Conservation (phyloP, 2,113 vertebrate genomes). For the Pseudorectes ferrugineus region DNA sequence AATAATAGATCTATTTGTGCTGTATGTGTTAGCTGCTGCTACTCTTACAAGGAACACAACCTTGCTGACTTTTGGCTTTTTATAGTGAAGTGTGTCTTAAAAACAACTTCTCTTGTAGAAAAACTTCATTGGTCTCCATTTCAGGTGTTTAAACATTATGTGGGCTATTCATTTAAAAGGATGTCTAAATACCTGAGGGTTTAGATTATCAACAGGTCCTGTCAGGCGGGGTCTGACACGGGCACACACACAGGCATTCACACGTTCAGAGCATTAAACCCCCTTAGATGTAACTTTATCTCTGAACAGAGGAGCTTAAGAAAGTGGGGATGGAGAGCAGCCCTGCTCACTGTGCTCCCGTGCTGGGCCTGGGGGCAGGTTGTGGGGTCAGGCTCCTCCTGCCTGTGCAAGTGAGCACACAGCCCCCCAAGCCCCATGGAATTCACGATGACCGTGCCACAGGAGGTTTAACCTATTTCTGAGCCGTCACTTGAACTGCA, state of each 20-base stretch:
- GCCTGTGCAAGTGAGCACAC: no score
- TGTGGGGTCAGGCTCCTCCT: neutral
- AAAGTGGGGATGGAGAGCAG: neutral
- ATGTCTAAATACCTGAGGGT: neutral
- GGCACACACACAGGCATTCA: neutral
- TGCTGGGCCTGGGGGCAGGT: neutral
- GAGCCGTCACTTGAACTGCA: neutral
- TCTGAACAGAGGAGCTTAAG: constrained; percentile 26
- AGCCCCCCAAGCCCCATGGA: neutral
- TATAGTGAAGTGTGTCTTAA: neutral
- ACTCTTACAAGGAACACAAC: neutral
- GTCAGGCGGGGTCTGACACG: neutral
- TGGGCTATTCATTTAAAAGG: neutral
- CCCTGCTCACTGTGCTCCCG: neutral
- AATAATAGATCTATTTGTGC: constrained; percentile 45
- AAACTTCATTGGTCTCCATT: neutral
- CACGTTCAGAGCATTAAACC: constrained; percentile 8
- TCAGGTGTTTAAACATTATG: neutral
- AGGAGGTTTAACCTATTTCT: neutral
- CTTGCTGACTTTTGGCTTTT: neutral
- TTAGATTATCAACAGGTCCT: neutral
- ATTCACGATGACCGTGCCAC: rapidly evolving
- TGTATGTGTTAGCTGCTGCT: constrained; percentile 5
- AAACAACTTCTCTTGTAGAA: neutral
- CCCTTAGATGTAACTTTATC: neutral